These are phyloP conservation scores for Crambe crambe DNA, from an alignment of 37 sponge, comb jelly and placozoan species.

Conservation along the genomic window DNA sequence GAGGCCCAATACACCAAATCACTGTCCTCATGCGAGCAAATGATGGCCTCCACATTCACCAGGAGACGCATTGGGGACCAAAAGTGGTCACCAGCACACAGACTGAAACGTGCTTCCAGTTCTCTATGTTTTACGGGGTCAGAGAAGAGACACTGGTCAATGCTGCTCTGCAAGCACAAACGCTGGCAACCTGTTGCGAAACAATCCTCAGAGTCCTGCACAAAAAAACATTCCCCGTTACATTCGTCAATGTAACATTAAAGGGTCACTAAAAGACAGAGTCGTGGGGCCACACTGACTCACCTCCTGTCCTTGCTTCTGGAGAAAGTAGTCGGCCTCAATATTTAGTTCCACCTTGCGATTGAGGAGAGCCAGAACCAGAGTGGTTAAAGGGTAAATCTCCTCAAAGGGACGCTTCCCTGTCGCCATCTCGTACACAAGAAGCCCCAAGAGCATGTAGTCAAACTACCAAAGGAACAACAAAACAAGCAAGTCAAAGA, in stretches of 20 bases:
- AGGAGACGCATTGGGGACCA: conserved; percentile 71
- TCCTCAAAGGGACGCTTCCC: conserved; percentile 66
- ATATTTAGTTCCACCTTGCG: conserved; percentile 56
- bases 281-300: background rate
- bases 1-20: conserved; percentile 79
- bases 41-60: conserved; percentile 69
- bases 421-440: conserved; percentile 78
- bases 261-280: background rate
- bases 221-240: background rate
- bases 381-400: conserved; percentile 41
- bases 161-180: conserved; percentile 70
- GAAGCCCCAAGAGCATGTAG: conserved; percentile 62
- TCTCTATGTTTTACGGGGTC: conserved; percentile 2
- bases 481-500: background rate
- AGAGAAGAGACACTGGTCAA: conserved; percentile 40
- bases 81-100: conserved; percentile 68
- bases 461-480: conserved; percentile 36
- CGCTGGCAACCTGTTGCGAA: conserved; percentile 66
- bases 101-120: conserved; percentile 53
- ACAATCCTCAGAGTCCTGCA: background rate
- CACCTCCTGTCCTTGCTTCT: background rate
- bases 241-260: background rate
- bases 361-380: conserved; percentile 52
- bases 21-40: conserved; percentile 33
- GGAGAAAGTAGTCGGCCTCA: conserved; percentile 57